Evolutionary conservation across 2,888 invertebrate species (phyloP).

Genomic region (Aphodius sticticus): DNA sequence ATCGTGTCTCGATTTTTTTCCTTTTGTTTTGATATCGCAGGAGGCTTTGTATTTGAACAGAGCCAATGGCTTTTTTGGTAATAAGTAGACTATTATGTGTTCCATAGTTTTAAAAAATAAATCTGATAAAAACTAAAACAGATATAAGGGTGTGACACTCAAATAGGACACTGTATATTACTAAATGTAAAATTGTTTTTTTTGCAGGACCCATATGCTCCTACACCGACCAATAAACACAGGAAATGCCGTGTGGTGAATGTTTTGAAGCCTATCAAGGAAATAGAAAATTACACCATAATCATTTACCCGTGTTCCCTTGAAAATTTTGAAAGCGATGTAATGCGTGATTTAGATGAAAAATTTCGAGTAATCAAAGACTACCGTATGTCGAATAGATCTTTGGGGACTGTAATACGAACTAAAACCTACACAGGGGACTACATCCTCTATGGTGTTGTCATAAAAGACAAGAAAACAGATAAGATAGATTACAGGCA

Average conservation of each 20-base stretch:
- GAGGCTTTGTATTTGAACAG: too few relatives aligned
- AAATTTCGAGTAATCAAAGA: slow-evolving; percentile 50
- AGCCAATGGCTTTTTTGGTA: too few relatives aligned
- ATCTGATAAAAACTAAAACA: too few relatives aligned
- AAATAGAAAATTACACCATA: slow-evolving; percentile 51
- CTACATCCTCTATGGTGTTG: slow-evolving; percentile 47
- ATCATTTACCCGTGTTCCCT: slow-evolving; percentile 53
- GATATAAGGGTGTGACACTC: too few relatives aligned
- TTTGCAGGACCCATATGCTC: slow-evolving; percentile 27
- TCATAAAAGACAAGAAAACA: slow-evolving; percentile 42
- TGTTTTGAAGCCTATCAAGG: slow-evolving; percentile 44
- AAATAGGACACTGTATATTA: not conserved
- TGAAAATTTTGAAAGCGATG: slow-evolving; percentile 48
- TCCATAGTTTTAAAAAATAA: too few relatives aligned
- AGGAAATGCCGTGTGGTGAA: slow-evolving; percentile 45
- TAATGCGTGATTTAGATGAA: slow-evolving; percentile 48
- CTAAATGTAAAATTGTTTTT: not conserved
- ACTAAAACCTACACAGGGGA: slow-evolving; percentile 39
- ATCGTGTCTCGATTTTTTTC: too few relatives aligned
- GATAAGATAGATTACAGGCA: slow-evolving; percentile 43
- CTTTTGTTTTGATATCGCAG: too few relatives aligned
- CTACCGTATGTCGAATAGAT: slow-evolving; percentile 45
- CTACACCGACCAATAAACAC: slow-evolving; percentile 28
- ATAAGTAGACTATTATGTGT: too few relatives aligned
- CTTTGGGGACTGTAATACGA: slow-evolving; percentile 48